Evolutionary conservation across 2,797 vertebrate species (phyloP).

Genomic region (Antennarius maculatus): DNA sequence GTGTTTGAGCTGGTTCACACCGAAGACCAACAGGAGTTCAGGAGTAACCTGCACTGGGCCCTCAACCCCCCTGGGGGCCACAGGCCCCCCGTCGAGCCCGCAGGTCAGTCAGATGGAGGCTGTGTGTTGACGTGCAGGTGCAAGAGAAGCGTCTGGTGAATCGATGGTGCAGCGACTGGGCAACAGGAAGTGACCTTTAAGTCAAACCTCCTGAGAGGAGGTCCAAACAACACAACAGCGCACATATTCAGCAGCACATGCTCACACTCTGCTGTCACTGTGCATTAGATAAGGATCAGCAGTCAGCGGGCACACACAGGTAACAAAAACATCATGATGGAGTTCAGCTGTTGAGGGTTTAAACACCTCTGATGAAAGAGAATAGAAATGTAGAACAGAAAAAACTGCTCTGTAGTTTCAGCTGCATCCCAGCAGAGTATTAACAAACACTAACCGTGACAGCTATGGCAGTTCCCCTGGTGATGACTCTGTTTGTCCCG

Average conservation of each 20-base stretch:
- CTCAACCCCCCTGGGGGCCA: slow-evolving; percentile 54
- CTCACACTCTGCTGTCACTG: slow-evolving; percentile 30
- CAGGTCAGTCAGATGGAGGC: slow-evolving; percentile 43
- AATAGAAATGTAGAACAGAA: no score
- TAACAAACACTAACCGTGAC: no score
- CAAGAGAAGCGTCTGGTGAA: no score
- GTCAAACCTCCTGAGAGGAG: slow-evolving; percentile 32
- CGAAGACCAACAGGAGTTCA: slow-evolving; percentile 80
- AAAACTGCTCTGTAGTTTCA: no score
- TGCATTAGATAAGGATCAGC: slow-evolving; percentile 24
- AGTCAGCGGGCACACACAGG: slow-evolving; percentile 11
- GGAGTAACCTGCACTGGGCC: slow-evolving; percentile 76
- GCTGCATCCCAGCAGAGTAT: no score
- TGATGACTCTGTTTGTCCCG: slow-evolving; percentile 35
- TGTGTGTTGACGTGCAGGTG: no score
- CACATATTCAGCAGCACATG: neutral
- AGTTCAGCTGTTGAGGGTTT: neutral
- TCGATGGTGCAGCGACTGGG: neutral
- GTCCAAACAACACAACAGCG: slow-evolving; percentile 2
- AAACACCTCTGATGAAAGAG: no score
- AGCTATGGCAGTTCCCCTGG: no score
- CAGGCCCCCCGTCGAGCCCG: slow-evolving; percentile 27
- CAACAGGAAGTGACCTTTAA: slow-evolving; percentile 48
- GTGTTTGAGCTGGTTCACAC: slow-evolving; percentile 85
- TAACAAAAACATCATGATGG: neutral